Evolutionary conservation across 2,888 invertebrate genomes (phyloP).

Genomic region (Galeopsomyia nigrocyanea): DNA sequence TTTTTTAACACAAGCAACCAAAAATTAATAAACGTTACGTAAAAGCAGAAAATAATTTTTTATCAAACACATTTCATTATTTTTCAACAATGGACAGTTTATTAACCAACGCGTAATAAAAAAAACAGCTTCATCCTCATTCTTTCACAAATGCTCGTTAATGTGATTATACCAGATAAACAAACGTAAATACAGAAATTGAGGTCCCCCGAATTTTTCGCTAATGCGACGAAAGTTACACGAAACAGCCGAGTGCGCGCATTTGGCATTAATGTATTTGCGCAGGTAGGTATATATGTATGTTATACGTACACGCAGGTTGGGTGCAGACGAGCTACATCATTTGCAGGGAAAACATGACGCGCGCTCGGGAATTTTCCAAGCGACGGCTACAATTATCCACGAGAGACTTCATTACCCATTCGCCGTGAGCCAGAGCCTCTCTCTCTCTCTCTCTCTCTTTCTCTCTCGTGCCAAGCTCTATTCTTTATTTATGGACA

Average conservation of each 20-base stretch:
- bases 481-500: constrained; percentile 68
- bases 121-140: too few species aligned
- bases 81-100: too few species aligned
- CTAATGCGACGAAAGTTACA: constrained; percentile 25
- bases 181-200: constrained; percentile 27
- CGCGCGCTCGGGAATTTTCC: constrained; percentile 51
- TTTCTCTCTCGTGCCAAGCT: constrained; percentile 43
- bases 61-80: too few species aligned
- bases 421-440: constrained; percentile 59
- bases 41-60: too few species aligned
- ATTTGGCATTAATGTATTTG: constrained; percentile 45
- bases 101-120: too few species aligned
- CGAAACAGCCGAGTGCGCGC: constrained; percentile 1
- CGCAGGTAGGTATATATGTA: background rate
- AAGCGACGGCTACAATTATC: constrained; percentile 64
- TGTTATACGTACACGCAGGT: too few species aligned
- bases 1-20: too few species aligned
- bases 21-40: too few species aligned
- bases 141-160: too few species aligned
- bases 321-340: constrained; percentile 38
- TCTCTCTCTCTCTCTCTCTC: background rate
- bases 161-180: too few species aligned
- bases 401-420: constrained; percentile 67
- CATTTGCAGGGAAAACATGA: constrained; percentile 52
- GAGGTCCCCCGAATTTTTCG: constrained; percentile 4